phyloP scores from a whole-genome alignment of 1,140 invertebrate species.

The Manduca sexta region DNA sequence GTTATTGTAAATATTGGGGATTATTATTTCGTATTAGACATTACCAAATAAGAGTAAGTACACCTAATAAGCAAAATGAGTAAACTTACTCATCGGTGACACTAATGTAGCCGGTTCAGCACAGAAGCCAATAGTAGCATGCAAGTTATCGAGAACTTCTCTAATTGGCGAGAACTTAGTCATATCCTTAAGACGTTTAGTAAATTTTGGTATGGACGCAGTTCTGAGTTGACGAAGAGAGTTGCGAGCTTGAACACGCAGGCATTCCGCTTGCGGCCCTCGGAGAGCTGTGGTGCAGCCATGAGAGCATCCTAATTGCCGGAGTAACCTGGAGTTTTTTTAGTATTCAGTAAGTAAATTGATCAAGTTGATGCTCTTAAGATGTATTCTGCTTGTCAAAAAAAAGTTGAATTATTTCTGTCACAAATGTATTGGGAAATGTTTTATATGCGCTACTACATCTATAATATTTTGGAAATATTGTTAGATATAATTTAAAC shows the following conservation, averaged over 20 bases:
- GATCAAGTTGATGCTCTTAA: too few species aligned
- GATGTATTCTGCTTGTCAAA: too few species aligned
- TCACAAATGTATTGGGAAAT: too few species aligned
- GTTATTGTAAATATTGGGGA: too few species aligned
- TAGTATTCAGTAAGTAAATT: too few species aligned
- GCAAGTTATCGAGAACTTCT: conserved; percentile 94
- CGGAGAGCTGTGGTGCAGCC: conserved; percentile 85
- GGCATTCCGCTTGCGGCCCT: conserved; percentile 91
- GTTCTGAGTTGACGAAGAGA: conserved; percentile 85
- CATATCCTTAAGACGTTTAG: conserved; percentile 85
- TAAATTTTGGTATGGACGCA: conserved; percentile 81
- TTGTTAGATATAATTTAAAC: too few species aligned
- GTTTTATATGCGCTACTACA: too few species aligned
- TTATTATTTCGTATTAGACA: too few species aligned
- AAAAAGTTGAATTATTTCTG: too few species aligned
- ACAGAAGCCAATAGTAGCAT: conserved; percentile 96
- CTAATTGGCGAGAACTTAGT: conserved; percentile 83
- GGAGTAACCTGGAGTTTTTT: conserved; percentile 86
- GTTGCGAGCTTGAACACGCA: conserved; percentile 90
- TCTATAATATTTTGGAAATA: too few species aligned
- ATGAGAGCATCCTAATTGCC: conserved; percentile 92
- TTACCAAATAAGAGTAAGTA: too few species aligned
- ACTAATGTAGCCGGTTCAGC: conserved; percentile 88
- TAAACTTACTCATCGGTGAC: conserved; percentile 87
- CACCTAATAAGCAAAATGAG: background rate